Evolutionary conservation across 2,888 invertebrate genomes (phyloP), one percentile per base, ranked within the genome.

Genomic region (Cataglyphis livida): DNA sequence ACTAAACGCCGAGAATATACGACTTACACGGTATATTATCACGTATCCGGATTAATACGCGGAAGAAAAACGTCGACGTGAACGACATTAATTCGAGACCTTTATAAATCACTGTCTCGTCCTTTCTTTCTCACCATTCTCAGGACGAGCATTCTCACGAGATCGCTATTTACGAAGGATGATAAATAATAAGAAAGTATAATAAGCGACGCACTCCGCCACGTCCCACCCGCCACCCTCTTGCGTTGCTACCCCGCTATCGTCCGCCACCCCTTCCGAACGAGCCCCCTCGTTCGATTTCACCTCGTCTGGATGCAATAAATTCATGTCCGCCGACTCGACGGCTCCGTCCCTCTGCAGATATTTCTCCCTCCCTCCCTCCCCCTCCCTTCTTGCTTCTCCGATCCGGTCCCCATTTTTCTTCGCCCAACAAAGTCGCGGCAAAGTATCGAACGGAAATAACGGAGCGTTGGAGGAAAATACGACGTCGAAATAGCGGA

Each of bases 111-210:
- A 76, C 57, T 28, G n/a, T 32, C 4, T n/a, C 21, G 21, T 28
- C 12, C 61, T 61, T 28, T 4, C 41, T 32, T 0, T 15, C 65
- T 1, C 10, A 25, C 5, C 10, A 28, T 66, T 38, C 25, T 21
- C 32, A 35, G 41, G n/a, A 3, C 12, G 32, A 64, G 71, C 61
- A 70, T 61, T 61, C 68, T 51, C 51, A 10, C 25, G 44, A 62
- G 48, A 3, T 4, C 38, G 59, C 12, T 89, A 87, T 89, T 89
- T 89, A 89, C 83, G 83, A 78, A 81, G 35, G 70, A 81, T 88
- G 82, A 89, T 89, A 89, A 89, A 89, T 89, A 89, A 89, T 88
- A 88, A 85, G 89, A 89, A 89, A 89, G 85, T 86, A 89, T 89
- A 89, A 89, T 89, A 89, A 89, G 87, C 83, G 83, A 82, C 86